These are phyloP conservation scores for Callinectes sapidus DNA, from an alignment of 2,888 invertebrate species.

Conservation along the genomic window DNA sequence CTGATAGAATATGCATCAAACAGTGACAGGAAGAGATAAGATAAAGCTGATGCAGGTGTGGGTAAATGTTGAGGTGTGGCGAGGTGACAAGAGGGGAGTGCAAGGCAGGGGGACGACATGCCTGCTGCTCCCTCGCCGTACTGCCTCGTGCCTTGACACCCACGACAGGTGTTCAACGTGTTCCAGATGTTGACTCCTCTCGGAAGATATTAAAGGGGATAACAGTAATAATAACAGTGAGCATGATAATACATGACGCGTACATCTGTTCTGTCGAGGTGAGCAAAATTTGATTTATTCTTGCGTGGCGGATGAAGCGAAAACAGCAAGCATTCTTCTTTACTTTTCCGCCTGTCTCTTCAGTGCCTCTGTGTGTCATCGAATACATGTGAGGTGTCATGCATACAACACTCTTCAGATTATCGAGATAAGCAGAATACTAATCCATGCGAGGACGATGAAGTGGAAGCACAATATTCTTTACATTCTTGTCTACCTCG, in stretches of 20 bases:
- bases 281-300: background rate
- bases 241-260: background rate
- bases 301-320: background rate
- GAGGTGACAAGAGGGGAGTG: background rate
- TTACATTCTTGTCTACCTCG: no score
- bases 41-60: background rate
- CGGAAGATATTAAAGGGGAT: background rate
- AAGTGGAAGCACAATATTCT: no score
- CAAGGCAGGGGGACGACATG: no score
- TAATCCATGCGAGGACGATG: no score
- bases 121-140: background rate
- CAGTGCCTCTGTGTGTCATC: background rate
- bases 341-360: slow-evolving; percentile 10
- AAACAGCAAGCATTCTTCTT: background rate
- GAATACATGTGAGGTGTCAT: background rate
- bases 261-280: background rate
- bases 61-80: background rate
- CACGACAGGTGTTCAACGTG: background rate
- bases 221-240: background rate
- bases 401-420: background rate
- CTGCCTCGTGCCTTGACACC: slow-evolving; percentile 4
- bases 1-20: background rate
- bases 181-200: background rate
- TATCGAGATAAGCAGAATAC: no score
- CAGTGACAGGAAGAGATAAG: background rate